Evolutionary conservation across 37 sponge, comb jelly and placozoan species (phyloP).

Genomic region (Cladorhizidae sp.): DNA sequence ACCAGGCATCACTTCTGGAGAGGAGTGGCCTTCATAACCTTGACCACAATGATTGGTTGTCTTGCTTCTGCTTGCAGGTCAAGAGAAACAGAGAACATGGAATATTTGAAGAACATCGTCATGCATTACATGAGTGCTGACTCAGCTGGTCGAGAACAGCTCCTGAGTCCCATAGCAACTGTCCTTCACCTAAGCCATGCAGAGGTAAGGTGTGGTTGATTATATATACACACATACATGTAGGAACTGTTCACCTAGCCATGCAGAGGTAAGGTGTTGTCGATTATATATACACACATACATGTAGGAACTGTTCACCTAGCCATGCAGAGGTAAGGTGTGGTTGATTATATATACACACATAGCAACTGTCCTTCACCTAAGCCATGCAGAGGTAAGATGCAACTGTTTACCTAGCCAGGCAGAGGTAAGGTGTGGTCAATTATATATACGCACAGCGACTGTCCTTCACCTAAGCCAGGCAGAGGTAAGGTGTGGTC

Average conservation of each 20-base stretch:
- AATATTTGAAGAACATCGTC: constrained; percentile 87
- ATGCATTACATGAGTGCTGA: constrained; percentile 73
- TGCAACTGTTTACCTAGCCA: constrained; percentile 12
- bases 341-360: too few species aligned
- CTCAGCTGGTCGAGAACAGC: constrained; percentile 58
- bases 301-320: too few species aligned
- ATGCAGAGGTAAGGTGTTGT: constrained; percentile 48
- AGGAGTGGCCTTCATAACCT: too few species aligned
- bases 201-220: constrained; percentile 37
- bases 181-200: constrained; percentile 66
- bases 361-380: constrained; percentile 58
- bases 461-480: constrained; percentile 73
- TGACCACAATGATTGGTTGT: background rate
- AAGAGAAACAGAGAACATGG: constrained; percentile 87
- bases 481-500: constrained; percentile 47
- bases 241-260: constrained; percentile 74
- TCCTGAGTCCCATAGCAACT: constrained; percentile 70
- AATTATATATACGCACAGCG: constrained; percentile 32
- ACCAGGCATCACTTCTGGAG: too few species aligned
- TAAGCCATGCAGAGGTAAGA: constrained; percentile 65
- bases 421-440: constrained; percentile 47
- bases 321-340: constrained; percentile 59
- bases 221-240: too few species aligned
- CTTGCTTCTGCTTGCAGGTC: constrained; percentile 43
- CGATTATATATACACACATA: too few species aligned